Evolutionary conservation across 2,888 invertebrate genomes (phyloP).

Genomic region (Crocallis elinguaria): DNA sequence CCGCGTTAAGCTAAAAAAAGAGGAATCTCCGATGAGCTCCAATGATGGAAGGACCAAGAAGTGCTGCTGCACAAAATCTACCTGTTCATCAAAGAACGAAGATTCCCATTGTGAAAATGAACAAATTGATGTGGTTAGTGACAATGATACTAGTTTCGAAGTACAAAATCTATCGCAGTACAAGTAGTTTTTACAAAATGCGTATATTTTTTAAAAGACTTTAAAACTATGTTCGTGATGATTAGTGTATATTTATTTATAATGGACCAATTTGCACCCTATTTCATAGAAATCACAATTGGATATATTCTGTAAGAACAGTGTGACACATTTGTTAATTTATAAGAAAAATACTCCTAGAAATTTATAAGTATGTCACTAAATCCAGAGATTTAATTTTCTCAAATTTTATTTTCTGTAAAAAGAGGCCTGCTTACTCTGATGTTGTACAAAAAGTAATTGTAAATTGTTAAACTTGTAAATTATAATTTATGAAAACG

Average conservation of each 20-base stretch:
- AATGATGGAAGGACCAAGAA: slow-evolving; percentile 63
- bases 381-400: no score
- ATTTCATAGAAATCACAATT: background rate
- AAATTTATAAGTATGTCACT: no score
- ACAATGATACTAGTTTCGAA: slow-evolving; percentile 65
- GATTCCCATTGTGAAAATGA: slow-evolving; percentile 68
- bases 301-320: no score
- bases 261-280: background rate
- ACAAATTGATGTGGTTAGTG: slow-evolving; percentile 79
- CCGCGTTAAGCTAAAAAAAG: slow-evolving; percentile 96
- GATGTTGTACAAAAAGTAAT: slow-evolving; percentile 8
- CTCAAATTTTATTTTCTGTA: no score
- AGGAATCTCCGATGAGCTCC: slow-evolving; percentile 85
- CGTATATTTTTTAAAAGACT: slow-evolving; percentile 1
- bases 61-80: slow-evolving; percentile 69
- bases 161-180: slow-evolving; percentile 65
- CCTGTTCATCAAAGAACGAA: slow-evolving; percentile 59
- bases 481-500: slow-evolving; percentile 67
- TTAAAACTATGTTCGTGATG: slow-evolving; percentile 5
- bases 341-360: no score
- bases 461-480: slow-evolving; percentile 53
- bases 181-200: slow-evolving; percentile 41
- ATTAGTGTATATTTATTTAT: slow-evolving; percentile 24
- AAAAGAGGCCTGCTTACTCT: no score
- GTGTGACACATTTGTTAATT: no score